A percentile compares a stretch with the other conserved stretches of the same genome.
These are phyloP conservation scores for Penelope pileata DNA, from an alignment of 2,113 vertebrate species.

Conservation along the genomic window DNA sequence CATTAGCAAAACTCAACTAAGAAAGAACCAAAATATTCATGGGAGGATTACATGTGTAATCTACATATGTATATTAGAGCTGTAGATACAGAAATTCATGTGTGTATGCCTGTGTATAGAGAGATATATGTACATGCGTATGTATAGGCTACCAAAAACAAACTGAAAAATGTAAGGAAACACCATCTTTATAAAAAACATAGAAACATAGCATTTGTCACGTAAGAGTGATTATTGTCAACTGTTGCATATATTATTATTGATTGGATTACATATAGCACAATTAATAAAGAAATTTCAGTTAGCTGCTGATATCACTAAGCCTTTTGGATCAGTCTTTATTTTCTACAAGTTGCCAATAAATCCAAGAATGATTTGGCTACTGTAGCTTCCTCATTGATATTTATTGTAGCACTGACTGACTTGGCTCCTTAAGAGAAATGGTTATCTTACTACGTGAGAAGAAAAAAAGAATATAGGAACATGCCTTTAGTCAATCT, in stretches of 20 bases:
- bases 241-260: background rate
- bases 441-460: background rate
- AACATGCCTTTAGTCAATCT: background rate
- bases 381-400: background rate
- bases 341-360: background rate
- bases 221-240: background rate
- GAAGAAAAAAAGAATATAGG: background rate
- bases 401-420: background rate
- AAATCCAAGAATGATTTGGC: background rate
- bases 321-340: background rate
- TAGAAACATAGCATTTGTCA: background rate
- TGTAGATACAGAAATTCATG: background rate
- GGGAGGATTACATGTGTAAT: background rate
- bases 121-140: fast-evolving
- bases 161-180: background rate
- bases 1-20: background rate
- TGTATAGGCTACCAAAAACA: background rate
- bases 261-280: background rate
- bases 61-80: too few relatives aligned
- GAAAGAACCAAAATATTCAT: background rate
- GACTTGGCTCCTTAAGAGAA: background rate
- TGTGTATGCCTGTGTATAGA: background rate
- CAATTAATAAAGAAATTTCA: background rate
- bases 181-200: background rate
- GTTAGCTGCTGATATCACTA: background rate